Conservation (phyloP, 2,113 vertebrate genomes). For the Xenopus laevis region DNA sequence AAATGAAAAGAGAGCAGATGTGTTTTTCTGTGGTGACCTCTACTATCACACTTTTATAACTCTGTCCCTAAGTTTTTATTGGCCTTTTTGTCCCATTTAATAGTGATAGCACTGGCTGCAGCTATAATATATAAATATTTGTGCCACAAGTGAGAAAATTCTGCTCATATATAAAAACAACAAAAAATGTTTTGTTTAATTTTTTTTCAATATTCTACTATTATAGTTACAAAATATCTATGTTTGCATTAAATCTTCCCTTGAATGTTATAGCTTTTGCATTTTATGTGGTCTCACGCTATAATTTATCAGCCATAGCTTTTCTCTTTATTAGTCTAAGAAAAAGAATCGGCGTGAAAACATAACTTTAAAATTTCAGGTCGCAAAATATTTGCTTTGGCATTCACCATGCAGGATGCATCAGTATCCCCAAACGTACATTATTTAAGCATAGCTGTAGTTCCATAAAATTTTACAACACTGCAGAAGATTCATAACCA, state of each 20-base stretch:
- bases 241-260: too few relatives aligned
- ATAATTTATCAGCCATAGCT: not conserved
- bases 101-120: too few relatives aligned
- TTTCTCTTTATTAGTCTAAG: constrained; percentile 12
- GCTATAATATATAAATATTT: too few relatives aligned
- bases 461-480: constrained; percentile 54
- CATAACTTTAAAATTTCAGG: constrained; percentile 9
- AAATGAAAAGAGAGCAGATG: too few relatives aligned
- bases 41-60: too few relatives aligned
- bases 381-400: constrained; percentile 41
- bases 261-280: too few relatives aligned
- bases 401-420: constrained; percentile 39
- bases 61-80: too few relatives aligned
- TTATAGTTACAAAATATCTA: not conserved
- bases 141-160: too few relatives aligned
- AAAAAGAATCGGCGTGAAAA: not conserved
- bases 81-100: too few relatives aligned
- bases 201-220: not conserved
- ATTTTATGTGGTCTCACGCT: not conserved
- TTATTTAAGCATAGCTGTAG: constrained; percentile 57
- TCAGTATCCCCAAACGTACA: constrained; percentile 38
- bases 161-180: not conserved
- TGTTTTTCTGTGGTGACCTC: too few relatives aligned
- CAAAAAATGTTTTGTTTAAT: too few relatives aligned
- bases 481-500: constrained; percentile 55